Evolutionary conservation across 2,888 invertebrate species (phyloP), one percentile per base, ranked within the genome.

Genomic region (Leucoma salicis): DNA sequence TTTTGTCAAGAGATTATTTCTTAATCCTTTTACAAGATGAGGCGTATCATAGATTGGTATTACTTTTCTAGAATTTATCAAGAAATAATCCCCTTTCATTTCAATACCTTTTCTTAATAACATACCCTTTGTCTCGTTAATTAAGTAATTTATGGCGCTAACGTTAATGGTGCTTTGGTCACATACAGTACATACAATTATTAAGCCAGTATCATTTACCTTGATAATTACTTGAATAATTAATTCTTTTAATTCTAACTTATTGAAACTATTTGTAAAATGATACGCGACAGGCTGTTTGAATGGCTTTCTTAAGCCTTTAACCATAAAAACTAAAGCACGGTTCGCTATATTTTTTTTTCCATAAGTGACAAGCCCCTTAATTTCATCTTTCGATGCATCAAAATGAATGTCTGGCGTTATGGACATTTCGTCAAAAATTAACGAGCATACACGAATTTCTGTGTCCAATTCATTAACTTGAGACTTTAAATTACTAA

Each of bases 271-370:
- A 24, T 40, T 55, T 0, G 59, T 61, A 18, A 64, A 64, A 35
- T 57, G 62, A 36, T 64, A 64, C 11, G 66, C 63, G 1, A 63
- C 34, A 2, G 59, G 61, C 28, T 63, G 60, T 12, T 63, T 61
- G 32, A 25, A 50, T 37, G 46, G 50, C 7, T 14, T 13, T 46
- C 52, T 57, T 10, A 63, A 27, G 0, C 59, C 56, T 34, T 59
- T 63, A 0, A 62, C 40, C 58, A 63, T 62, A 35, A 61, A 66
- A 0, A 61, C 57, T 13, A 63, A 31, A 1, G 34, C 60, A 38
- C 58, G 60, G 27, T 62, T 31, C 2, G 57, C 33, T 16, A 39
- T 11, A 10, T 10, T 16, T 7, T 10, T 28, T 16, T 11, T 3
- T 3, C 12, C n/a, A 12, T 11, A 4, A 1, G 14, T 10, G 1